Conservation (phyloP, 1,140 invertebrate genomes). For the Lysiphlebus fabarum region DNA sequence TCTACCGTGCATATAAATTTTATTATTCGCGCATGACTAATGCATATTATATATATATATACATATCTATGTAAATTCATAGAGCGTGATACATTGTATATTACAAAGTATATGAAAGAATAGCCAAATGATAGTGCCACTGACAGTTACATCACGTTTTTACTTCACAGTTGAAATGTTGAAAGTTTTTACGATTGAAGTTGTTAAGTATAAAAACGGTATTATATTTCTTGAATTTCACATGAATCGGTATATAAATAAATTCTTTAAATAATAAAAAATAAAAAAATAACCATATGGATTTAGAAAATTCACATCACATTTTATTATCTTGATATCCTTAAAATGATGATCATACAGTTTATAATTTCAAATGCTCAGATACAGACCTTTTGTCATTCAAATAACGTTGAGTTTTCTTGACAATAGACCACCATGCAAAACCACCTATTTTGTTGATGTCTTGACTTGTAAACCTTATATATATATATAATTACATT, state of each 20-base stretch:
- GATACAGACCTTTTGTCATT: conserved; percentile 37
- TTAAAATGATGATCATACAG: not conserved
- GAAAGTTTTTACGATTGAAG: conserved; percentile 38
- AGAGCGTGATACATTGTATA: too few relatives aligned
- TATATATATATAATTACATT: too few relatives aligned
- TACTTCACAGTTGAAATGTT: conserved; percentile 15
- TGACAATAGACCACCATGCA: conserved; percentile 48
- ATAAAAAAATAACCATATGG: not conserved
- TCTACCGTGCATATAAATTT: too few relatives aligned
- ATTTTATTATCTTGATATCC: too few relatives aligned
- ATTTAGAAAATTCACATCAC: too few relatives aligned
- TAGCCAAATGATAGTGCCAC: too few relatives aligned
- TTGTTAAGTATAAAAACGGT: conserved; percentile 46
- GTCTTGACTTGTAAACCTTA: too few relatives aligned
- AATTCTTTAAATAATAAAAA: not conserved
- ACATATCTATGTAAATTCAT: too few relatives aligned
- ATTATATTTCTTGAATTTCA: conserved; percentile 30
- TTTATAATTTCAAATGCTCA: not conserved
- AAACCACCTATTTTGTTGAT: conserved; percentile 35
- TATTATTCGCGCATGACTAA: too few relatives aligned
- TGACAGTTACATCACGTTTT: conserved; percentile 2
- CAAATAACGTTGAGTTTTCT: conserved; percentile 20
- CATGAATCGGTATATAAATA: conserved; percentile 25
- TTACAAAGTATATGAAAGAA: too few relatives aligned
- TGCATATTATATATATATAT: too few relatives aligned